Evolutionary conservation across 2,797 vertebrate genomes (phyloP).

Genomic region (Lophotriccus pileatus): DNA sequence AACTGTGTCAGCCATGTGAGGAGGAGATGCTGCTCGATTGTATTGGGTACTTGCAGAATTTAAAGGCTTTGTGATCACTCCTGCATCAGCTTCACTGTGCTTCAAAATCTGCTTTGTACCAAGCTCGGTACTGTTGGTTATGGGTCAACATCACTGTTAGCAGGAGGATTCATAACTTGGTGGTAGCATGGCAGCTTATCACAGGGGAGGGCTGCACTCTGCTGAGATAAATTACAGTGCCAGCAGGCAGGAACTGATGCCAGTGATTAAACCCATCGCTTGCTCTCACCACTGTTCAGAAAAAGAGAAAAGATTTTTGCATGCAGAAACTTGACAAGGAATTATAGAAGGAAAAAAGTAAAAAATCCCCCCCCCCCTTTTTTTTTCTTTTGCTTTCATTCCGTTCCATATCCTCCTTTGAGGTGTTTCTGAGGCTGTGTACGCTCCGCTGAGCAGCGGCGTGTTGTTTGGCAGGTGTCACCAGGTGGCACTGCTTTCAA

Average conservation of each 20-base stretch:
- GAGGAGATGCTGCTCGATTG: background rate
- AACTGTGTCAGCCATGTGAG: rapidly evolving
- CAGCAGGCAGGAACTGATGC: conserved; percentile 15
- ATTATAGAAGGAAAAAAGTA: background rate
- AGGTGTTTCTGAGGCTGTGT: background rate
- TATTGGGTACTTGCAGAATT: background rate
- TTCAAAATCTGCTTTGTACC: background rate
- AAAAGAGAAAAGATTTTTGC: background rate
- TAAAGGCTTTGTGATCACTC: background rate
- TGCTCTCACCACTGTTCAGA: background rate
- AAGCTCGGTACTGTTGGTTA: background rate
- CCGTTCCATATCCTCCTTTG: background rate
- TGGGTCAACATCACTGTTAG: background rate
- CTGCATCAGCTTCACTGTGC: background rate
- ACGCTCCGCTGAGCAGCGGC: background rate
- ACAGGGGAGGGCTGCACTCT: background rate
- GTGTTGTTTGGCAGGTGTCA: conserved; percentile 62
- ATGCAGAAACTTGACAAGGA: background rate
- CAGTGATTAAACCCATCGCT: background rate
- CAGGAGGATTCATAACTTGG: background rate
- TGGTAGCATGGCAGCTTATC: background rate
- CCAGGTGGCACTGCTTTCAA: conserved; percentile 65
- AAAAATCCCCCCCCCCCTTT: background rate
- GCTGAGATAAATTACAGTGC: conserved; percentile 16
- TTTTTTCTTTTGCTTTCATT: background rate